These are phyloP conservation scores for Enoplosus armatus DNA, from an alignment of 2,797 vertebrate species.

Conservation along the genomic window DNA sequence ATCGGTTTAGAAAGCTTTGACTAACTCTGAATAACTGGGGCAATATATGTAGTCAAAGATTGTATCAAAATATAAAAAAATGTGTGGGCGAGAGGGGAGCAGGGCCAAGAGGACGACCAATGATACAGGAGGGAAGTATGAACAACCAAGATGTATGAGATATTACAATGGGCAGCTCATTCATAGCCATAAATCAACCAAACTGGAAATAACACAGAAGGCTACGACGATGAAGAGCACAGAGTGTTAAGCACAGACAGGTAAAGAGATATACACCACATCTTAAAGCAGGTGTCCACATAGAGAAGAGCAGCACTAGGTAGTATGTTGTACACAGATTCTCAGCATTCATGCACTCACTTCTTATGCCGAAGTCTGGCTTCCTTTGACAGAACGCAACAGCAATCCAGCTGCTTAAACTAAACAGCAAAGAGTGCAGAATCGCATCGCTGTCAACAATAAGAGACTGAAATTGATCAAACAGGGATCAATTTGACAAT, in stretches of 20 bases:
- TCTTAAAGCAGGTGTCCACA: slow-evolving; percentile 91
- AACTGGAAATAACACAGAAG: slow-evolving; percentile 91
- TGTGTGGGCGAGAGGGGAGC: slow-evolving; percentile 34
- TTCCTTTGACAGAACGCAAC: slow-evolving; percentile 79
- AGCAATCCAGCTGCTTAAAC: slow-evolving; percentile 66
- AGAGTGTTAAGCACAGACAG: slow-evolving; percentile 94
- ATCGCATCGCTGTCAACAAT: slow-evolving; percentile 53
- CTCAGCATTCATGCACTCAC: slow-evolving; percentile 84
- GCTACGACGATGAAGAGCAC: slow-evolving; percentile 91
- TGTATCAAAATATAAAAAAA: slow-evolving; percentile 83
- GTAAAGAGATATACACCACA: slow-evolving; percentile 92
- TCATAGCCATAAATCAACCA: slow-evolving; percentile 87
- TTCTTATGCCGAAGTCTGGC: slow-evolving; percentile 70
- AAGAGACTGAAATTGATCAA: slow-evolving; percentile 57
- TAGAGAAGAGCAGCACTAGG: slow-evolving; percentile 91
- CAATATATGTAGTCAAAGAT: slow-evolving; percentile 84
- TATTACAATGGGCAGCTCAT: slow-evolving; percentile 90
- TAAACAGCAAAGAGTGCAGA: slow-evolving; percentile 52
- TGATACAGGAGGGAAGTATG: slow-evolving; percentile 82
- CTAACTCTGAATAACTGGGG: slow-evolving; percentile 81
- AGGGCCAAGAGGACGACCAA: slow-evolving; percentile 49
- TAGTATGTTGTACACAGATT: slow-evolving; percentile 94
- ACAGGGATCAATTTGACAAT: slow-evolving; percentile 57
- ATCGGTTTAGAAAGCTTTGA: slow-evolving; percentile 82
- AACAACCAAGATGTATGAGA: slow-evolving; percentile 91